A percentile compares a stretch with the other conserved stretches of the same genome.
Evolutionary conservation across 2,888 invertebrate species (phyloP).

Genomic region (Chymomyza caudatula): DNA sequence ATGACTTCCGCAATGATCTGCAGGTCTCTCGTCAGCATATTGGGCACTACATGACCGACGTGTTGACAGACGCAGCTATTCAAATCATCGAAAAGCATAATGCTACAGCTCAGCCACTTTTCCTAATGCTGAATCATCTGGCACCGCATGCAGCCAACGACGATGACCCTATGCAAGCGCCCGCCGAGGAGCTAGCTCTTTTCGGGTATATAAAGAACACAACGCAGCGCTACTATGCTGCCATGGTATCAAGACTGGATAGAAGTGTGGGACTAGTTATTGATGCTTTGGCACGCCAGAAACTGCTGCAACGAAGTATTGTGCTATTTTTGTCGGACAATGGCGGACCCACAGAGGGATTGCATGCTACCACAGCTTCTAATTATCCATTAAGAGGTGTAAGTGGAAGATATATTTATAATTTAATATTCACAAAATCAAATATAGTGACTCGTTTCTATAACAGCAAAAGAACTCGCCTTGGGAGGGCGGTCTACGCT

Average conservation of each 20-base stretch:
- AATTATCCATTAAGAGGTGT: slow-evolving; percentile 90
- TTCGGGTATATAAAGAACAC: slow-evolving; percentile 84
- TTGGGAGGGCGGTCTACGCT: slow-evolving; percentile 91
- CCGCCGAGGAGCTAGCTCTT: slow-evolving; percentile 83
- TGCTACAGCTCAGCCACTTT: slow-evolving; percentile 81
- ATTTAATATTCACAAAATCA: neutral
- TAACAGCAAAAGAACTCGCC: slow-evolving; percentile 85
- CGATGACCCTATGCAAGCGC: slow-evolving; percentile 85
- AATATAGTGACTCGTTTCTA: neutral
- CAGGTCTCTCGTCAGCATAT: slow-evolving; percentile 79
- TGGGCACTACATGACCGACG: slow-evolving; percentile 83
- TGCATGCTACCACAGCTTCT: slow-evolving; percentile 85
- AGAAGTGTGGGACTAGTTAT: slow-evolving; percentile 89
- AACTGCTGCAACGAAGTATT: slow-evolving; percentile 88
- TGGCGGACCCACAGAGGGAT: slow-evolving; percentile 87
- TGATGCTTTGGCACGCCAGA: slow-evolving; percentile 82
- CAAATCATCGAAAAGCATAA: slow-evolving; percentile 83
- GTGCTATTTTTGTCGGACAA: slow-evolving; percentile 93
- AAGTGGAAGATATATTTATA: too few species aligned
- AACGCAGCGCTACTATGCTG: slow-evolving; percentile 84
- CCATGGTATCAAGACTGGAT: slow-evolving; percentile 91
- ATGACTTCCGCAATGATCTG: slow-evolving; percentile 80
- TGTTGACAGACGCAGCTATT: slow-evolving; percentile 83
- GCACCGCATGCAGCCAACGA: slow-evolving; percentile 88
- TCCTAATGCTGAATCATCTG: slow-evolving; percentile 87